These are phyloP conservation scores for Varanus komodoensis DNA, from an alignment of 2,113 vertebrate genomes.

Conservation along the genomic window DNA sequence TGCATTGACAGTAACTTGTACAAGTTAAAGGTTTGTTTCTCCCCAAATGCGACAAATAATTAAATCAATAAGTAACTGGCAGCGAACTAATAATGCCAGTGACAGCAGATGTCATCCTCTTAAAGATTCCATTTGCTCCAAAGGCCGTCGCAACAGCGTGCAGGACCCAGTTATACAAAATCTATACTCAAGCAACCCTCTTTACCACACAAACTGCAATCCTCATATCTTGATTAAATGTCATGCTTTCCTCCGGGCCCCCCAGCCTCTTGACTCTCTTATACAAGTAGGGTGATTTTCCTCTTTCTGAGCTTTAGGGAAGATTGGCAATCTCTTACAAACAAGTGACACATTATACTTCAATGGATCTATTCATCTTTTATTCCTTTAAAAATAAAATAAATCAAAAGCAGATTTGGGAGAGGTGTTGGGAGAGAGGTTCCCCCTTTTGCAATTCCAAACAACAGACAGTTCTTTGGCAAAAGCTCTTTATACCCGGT, in stretches of 20 bases:
- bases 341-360: background rate
- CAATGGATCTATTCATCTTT: background rate
- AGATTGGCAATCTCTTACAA: background rate
- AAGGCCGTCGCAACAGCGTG: constrained; percentile 6
- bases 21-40: constrained; percentile 54
- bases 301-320: background rate
- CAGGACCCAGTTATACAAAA: constrained; percentile 21
- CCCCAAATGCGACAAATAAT: constrained; percentile 25
- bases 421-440: background rate
- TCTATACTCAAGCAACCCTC: constrained; percentile 12
- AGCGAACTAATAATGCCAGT: constrained; percentile 28
- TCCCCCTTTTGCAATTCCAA: too few relatives aligned
- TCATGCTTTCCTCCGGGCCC: constrained; percentile 20
- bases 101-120: background rate
- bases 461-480: too few relatives aligned
- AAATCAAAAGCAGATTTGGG: background rate
- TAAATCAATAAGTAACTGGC: constrained; percentile 19
- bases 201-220: background rate
- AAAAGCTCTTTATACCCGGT: too few relatives aligned
- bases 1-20: constrained; percentile 40
- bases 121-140: constrained; percentile 14
- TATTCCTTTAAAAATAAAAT: background rate
- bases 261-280: background rate
- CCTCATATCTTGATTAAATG: constrained; percentile 23
- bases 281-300: background rate